A percentile compares a stretch with the other conserved stretches of the same genome.
These are phyloP conservation scores for Dipodomys ordii DNA, from an alignment of 2,113 vertebrate species.

Conservation along the genomic window DNA sequence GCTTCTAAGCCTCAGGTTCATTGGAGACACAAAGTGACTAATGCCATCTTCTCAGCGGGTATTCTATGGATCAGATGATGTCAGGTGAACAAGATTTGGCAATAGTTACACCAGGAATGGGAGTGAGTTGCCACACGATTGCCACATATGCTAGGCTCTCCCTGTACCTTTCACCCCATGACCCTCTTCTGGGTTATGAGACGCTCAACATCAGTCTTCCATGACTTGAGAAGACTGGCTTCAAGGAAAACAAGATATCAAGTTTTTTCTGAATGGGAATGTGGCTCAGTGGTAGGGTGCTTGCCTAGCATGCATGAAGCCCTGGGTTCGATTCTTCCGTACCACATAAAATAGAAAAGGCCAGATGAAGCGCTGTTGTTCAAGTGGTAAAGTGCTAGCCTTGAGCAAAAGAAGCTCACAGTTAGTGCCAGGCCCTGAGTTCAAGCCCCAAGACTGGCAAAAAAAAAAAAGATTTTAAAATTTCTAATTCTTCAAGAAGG, in stretches of 20 bases:
- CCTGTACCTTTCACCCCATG: not conserved
- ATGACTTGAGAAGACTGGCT: not conserved
- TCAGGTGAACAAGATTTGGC: not conserved
- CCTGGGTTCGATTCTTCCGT: too few relatives aligned
- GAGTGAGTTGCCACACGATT: not conserved
- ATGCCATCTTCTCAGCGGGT: not conserved
- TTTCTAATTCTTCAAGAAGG: constrained; percentile 34
- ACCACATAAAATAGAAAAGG: too few relatives aligned
- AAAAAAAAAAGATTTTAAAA: not conserved
- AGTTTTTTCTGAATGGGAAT: too few relatives aligned
- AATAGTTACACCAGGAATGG: not conserved
- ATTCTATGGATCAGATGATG: not conserved
- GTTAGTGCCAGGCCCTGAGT: too few relatives aligned
- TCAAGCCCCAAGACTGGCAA: too few relatives aligned
- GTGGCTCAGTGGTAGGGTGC: too few relatives aligned
- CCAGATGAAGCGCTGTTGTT: too few relatives aligned
- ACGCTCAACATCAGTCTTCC: not conserved
- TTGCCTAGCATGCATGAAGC: too few relatives aligned
- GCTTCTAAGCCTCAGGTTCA: not conserved
- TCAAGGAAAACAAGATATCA: not conserved
- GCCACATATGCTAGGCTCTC: not conserved
- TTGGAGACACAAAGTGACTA: not conserved
- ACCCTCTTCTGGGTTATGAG: not conserved
- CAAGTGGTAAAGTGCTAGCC: too few relatives aligned
- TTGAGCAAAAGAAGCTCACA: too few relatives aligned